phyloP scores from a whole-genome alignment of 2,888 invertebrate genomes.

The Calliphora vomitoria region DNA sequence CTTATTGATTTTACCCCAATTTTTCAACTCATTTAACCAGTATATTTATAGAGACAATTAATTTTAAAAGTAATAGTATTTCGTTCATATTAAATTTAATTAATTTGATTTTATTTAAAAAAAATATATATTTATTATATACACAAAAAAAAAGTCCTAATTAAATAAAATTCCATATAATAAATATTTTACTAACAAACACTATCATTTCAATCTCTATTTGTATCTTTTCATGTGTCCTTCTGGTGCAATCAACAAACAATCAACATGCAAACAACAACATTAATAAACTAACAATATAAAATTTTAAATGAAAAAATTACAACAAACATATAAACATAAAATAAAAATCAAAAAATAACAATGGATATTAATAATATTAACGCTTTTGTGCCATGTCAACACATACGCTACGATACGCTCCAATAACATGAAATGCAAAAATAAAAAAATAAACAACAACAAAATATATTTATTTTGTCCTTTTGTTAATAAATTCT shows the following conservation, averaged over 20 bases:
- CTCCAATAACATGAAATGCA: constrained; percentile 71
- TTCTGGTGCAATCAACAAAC: constrained; percentile 49
- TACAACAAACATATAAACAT: background rate
- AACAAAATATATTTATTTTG: background rate
- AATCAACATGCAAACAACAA: constrained; percentile 34
- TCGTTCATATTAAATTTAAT: background rate
- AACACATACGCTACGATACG: constrained; percentile 81
- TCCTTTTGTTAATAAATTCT: constrained; percentile 14
- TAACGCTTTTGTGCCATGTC: constrained; percentile 80
- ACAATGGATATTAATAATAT: constrained; percentile 75
- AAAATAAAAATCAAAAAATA: constrained; percentile 39
- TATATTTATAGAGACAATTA: background rate
- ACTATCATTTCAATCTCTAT: constrained; percentile 38
- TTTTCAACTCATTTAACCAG: background rate
- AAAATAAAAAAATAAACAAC: constrained; percentile 25
- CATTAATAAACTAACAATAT: background rate
- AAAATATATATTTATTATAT: no score
- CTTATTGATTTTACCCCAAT: no score
- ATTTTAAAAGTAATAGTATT: constrained; percentile 10
- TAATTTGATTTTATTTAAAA: no score
- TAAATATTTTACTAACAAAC: constrained; percentile 45
- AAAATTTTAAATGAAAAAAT: constrained; percentile 28
- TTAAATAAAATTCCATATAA: background rate
- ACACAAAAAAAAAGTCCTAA: background rate
- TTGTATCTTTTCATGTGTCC: constrained; percentile 43